phyloP scores from a whole-genome alignment of 64 coral and sea anemone genomes.

The Montipora cactus region DNA sequence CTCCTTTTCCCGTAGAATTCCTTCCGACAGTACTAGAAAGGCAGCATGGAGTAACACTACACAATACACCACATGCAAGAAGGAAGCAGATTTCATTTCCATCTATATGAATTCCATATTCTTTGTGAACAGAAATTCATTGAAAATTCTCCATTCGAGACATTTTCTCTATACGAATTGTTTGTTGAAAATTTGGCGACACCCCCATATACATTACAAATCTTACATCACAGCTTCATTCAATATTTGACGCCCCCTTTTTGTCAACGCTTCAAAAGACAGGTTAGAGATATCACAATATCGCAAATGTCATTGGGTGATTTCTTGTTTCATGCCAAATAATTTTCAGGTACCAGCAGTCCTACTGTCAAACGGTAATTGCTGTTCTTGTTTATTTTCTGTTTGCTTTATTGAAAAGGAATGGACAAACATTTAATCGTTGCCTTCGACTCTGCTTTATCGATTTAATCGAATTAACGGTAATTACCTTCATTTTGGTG shows the following conservation, averaged over 20 bases:
- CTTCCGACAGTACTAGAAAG: neutral
- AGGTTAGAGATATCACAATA: slow-evolving; percentile 12
- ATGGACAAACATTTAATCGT: neutral
- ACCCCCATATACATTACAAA: slow-evolving; percentile 27
- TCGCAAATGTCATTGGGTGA: slow-evolving; percentile 7
- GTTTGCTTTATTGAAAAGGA: neutral
- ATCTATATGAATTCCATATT: slow-evolving; percentile 30
- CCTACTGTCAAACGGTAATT: neutral
- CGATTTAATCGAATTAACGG: too few relatives aligned
- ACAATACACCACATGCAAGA: neutral
- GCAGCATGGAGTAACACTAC: neutral
- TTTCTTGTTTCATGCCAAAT: slow-evolving; percentile 3
- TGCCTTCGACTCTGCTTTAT: neutral
- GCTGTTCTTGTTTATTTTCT: neutral
- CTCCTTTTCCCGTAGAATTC: neutral
- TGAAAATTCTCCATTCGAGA: neutral
- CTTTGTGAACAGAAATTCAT: neutral
- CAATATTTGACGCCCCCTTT: neutral
- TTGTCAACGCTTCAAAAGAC: slow-evolving; percentile 31
- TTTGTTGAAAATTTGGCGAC: neutral
- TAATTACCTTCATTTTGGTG: neutral
- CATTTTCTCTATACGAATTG: neutral
- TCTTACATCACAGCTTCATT: slow-evolving; percentile 63
- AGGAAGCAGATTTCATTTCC: slow-evolving; percentile 19
- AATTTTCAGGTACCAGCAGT: slow-evolving; percentile 24